Conservation (phyloP, 2,113 vertebrate genomes). For the Thamnaconus septentrionalis region DNA sequence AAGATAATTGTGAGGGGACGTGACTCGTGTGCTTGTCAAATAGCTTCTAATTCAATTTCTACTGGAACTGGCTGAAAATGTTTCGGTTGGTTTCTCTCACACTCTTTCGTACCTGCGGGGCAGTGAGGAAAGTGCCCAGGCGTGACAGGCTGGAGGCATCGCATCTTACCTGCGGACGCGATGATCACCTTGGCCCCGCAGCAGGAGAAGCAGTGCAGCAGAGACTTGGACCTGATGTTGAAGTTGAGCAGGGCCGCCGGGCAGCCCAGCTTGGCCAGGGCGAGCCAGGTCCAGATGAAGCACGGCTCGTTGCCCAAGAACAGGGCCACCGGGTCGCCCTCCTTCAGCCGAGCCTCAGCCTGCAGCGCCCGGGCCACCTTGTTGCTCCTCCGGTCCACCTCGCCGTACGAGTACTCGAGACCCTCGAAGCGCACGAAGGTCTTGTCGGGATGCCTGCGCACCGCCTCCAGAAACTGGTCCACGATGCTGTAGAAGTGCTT, state of each 20-base stretch:
- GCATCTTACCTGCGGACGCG: conserved; percentile 65
- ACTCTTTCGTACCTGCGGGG: too few relatives aligned
- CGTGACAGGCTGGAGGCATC: background rate
- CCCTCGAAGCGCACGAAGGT: conserved; percentile 75
- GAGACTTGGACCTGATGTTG: conserved; percentile 77
- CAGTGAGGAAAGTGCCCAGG: background rate
- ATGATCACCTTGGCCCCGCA: conserved; percentile 77
- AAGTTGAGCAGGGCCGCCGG: conserved; percentile 78
- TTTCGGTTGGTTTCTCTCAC: too few relatives aligned
- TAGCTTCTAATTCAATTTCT: too few relatives aligned
- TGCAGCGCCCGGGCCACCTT: conserved; percentile 70
- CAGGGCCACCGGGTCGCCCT: conserved; percentile 77
- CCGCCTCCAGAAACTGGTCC: conserved; percentile 74
- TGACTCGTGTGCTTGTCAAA: background rate
- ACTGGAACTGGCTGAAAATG: too few relatives aligned
- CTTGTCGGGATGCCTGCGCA: conserved; percentile 65
- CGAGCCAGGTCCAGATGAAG: conserved; percentile 78
- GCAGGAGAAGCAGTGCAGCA: conserved; percentile 81
- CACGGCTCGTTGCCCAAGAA: conserved; percentile 78
- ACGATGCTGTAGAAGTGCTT: conserved; percentile 73
- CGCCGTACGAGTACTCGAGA: conserved; percentile 62
- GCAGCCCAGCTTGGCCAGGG: conserved; percentile 79
- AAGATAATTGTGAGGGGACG: background rate
- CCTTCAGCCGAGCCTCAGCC: conserved; percentile 56
- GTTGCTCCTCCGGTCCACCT: conserved; percentile 75